These are phyloP conservation scores for Drosophila melanocephala DNA, from an alignment of 2,888 invertebrate species.

Conservation along the genomic window DNA sequence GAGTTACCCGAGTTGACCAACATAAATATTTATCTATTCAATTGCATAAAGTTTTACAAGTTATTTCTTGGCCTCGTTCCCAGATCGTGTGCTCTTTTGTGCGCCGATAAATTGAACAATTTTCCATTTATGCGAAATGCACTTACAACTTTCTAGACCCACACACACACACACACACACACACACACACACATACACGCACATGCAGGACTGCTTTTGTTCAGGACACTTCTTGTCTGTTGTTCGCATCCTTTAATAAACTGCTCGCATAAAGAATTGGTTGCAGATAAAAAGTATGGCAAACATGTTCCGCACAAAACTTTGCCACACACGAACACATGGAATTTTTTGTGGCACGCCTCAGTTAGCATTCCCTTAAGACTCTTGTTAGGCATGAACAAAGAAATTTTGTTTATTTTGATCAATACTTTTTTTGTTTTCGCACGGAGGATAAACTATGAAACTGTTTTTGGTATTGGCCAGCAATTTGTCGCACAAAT, in stretches of 20 bases:
- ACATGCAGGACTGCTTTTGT: slow-evolving; percentile 25
- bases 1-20: slow-evolving; percentile 41
- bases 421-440: slow-evolving; percentile 26
- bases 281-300: slow-evolving; percentile 53
- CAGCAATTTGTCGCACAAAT: slow-evolving; percentile 54
- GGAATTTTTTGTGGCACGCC: slow-evolving; percentile 38
- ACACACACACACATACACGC: not conserved
- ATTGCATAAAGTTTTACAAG: slow-evolving; percentile 42
- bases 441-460: slow-evolving; percentile 27
- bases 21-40: slow-evolving; percentile 54
- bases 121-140: slow-evolving; percentile 74
- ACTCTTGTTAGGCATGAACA: slow-evolving; percentile 51
- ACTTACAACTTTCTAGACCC: slow-evolving; percentile 52
- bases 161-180: not conserved
- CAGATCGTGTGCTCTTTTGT: slow-evolving; percentile 45
- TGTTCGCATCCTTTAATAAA: slow-evolving; percentile 56
- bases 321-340: slow-evolving; percentile 28
- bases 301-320: slow-evolving; percentile 54
- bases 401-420: slow-evolving; percentile 49
- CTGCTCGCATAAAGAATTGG: slow-evolving; percentile 45
- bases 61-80: slow-evolving; percentile 32
- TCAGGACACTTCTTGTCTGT: slow-evolving; percentile 30
- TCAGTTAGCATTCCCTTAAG: slow-evolving; percentile 2
- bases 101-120: slow-evolving; percentile 71
- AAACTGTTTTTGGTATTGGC: slow-evolving; percentile 49